Evolutionary conservation across 37 sponge, comb jelly and placozoan species (phyloP).

Genomic region (Halisarca cf. caerulea): DNA sequence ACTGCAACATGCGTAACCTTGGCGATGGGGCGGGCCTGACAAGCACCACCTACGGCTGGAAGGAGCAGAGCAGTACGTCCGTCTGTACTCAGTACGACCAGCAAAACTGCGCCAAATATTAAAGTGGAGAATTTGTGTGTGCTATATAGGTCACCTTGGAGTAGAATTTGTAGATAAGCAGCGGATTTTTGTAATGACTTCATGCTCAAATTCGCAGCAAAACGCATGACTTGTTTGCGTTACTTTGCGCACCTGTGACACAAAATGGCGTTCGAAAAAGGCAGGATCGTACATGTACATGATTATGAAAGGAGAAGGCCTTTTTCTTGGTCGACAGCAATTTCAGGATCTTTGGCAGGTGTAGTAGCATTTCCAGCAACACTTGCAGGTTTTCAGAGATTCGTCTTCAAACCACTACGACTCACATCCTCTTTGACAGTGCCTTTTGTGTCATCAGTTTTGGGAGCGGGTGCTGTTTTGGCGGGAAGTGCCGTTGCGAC

Average conservation of each 20-base stretch:
- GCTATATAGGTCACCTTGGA: too few species aligned
- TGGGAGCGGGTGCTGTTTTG: constrained; percentile 46
- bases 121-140: too few species aligned
- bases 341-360: constrained; percentile 33
- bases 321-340: not conserved
- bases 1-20: constrained; percentile 86
- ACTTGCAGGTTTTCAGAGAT: constrained; percentile 40
- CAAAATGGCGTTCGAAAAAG: too few species aligned
- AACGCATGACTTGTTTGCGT: too few species aligned
- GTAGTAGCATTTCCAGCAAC: constrained; percentile 59
- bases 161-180: too few species aligned
- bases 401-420: constrained; percentile 64
- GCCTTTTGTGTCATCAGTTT: constrained; percentile 11
- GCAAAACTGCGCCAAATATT: constrained; percentile 70
- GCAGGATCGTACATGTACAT: too few species aligned
- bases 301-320: too few species aligned
- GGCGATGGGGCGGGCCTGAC: constrained; percentile 53
- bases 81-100: constrained; percentile 72
- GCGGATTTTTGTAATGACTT: too few species aligned
- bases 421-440: constrained; percentile 5
- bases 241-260: too few species aligned
- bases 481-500: constrained; percentile 49
- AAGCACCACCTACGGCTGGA: constrained; percentile 49
- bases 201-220: too few species aligned
- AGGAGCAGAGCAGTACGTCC: constrained; percentile 56